Evolutionary conservation across 2,888 invertebrate genomes (phyloP).

Genomic region (Drosophila koepferae): DNA sequence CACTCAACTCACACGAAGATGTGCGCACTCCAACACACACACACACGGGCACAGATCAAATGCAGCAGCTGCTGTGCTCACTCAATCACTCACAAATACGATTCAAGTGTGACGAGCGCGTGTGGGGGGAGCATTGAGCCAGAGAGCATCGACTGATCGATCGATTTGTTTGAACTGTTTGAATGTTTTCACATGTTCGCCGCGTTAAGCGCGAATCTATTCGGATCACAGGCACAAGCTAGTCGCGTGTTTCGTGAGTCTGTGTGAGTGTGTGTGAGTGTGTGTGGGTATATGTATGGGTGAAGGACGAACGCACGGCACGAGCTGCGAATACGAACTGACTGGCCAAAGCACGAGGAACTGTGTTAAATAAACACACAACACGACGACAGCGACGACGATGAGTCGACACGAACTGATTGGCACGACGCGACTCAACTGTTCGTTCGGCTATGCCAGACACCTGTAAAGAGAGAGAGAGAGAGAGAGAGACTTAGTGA

Average conservation of each 20-base stretch:
- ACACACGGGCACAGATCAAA: conserved; percentile 6
- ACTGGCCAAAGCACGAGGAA: conserved; percentile 59
- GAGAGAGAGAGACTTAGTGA: conserved; percentile 3
- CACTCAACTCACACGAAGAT: conserved; percentile 17
- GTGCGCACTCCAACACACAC: neutral
- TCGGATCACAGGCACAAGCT: neutral
- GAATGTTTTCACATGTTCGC: conserved; percentile 50
- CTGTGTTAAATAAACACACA: conserved; percentile 77
- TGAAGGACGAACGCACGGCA: conserved; percentile 55
- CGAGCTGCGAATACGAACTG: conserved; percentile 76
- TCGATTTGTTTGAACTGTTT: conserved; percentile 13
- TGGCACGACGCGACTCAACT: conserved; percentile 14
- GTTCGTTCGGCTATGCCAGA: conserved; percentile 25
- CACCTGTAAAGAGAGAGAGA: conserved; percentile 41
- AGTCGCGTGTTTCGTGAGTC: neutral
- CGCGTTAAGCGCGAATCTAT: conserved; percentile 28
- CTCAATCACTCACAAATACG: conserved; percentile 1
- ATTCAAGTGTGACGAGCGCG: no score
- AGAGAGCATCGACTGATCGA: conserved; percentile 28
- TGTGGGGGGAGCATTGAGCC: conserved; percentile 44
- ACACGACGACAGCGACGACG: conserved; percentile 12
- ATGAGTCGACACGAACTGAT: conserved; percentile 30
- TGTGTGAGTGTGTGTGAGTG: neutral
- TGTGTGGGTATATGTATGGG: neutral
- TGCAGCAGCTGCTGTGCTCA: neutral